Conservation (phyloP, 2,797 vertebrate species). For the Ctenopoma kingsleyae region DNA sequence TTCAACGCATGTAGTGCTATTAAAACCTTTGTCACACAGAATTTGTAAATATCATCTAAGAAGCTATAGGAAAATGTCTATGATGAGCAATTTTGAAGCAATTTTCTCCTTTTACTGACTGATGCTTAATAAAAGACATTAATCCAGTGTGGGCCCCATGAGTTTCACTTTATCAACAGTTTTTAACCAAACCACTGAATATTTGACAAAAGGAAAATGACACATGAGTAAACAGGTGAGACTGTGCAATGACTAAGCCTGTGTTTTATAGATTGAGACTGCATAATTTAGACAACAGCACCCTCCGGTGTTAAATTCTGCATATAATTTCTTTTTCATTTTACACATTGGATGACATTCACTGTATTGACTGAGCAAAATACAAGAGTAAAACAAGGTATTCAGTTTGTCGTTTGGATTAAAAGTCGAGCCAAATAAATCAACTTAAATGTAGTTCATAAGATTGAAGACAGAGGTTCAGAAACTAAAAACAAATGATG, state of each 20-base stretch:
- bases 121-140: conserved; percentile 79
- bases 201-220: not conserved
- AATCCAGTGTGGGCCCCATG: conserved; percentile 18
- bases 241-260: not conserved
- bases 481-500: no score
- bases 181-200: not conserved
- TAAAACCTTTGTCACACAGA: conserved; percentile 62
- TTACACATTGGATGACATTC: no score
- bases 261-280: not conserved
- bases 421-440: no score
- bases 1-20: conserved; percentile 75
- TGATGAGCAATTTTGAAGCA: conserved; percentile 66
- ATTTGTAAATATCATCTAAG: conserved; percentile 70
- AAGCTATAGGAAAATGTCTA: conserved; percentile 68
- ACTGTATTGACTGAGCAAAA: no score
- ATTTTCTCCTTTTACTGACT: conserved; percentile 69
- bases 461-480: no score
- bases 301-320: conserved; percentile 33
- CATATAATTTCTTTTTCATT: not conserved
- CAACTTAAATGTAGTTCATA: not conserved
- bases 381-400: no score
- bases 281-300: conserved; percentile 45
- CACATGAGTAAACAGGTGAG: not conserved
- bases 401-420: no score
- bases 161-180: conserved; percentile 30